Evolutionary conservation across 2,888 invertebrate species (phyloP).

Genomic region (Parascotia fuliginaria): DNA sequence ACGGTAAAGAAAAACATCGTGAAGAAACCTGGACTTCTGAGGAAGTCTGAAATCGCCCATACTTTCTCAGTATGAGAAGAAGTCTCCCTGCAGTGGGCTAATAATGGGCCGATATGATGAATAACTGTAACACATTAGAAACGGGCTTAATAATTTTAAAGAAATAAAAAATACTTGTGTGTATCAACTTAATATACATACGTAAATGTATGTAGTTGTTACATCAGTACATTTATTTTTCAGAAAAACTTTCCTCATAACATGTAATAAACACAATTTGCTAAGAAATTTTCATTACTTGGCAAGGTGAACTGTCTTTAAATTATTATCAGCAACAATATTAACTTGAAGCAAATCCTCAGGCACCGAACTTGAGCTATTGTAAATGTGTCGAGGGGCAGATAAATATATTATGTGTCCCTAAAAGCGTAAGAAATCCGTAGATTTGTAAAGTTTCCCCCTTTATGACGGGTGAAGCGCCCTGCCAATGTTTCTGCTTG

Average conservation of each 20-base stretch:
- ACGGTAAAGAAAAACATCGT: too few relatives aligned
- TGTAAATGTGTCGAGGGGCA: conserved; percentile 81
- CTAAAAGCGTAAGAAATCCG: conserved; percentile 83
- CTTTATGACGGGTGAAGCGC: conserved; percentile 80
- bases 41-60: too few relatives aligned
- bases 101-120: too few relatives aligned
- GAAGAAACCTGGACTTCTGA: too few relatives aligned
- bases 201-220: too few relatives aligned
- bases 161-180: too few relatives aligned
- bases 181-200: too few relatives aligned
- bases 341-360: conserved; percentile 69
- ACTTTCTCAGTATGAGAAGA: too few relatives aligned
- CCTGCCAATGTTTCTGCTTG: conserved; percentile 76
- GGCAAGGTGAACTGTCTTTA: conserved; percentile 33
- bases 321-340: conserved; percentile 63
- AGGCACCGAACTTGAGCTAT: conserved; percentile 72
- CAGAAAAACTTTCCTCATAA: neutral
- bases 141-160: too few relatives aligned
- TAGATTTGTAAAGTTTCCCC: conserved; percentile 84
- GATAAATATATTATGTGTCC: conserved; percentile 83
- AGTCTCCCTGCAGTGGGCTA: too few relatives aligned
- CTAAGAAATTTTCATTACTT: conserved; percentile 24
- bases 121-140: too few relatives aligned
- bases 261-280: conserved; percentile 1
- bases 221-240: too few relatives aligned